Percentiles rank a stretch among this genome's conserved stretches.
These are phyloP conservation scores for Leptocoma aspasia DNA, from an alignment of 2,113 vertebrate genomes.

Conservation along the genomic window DNA sequence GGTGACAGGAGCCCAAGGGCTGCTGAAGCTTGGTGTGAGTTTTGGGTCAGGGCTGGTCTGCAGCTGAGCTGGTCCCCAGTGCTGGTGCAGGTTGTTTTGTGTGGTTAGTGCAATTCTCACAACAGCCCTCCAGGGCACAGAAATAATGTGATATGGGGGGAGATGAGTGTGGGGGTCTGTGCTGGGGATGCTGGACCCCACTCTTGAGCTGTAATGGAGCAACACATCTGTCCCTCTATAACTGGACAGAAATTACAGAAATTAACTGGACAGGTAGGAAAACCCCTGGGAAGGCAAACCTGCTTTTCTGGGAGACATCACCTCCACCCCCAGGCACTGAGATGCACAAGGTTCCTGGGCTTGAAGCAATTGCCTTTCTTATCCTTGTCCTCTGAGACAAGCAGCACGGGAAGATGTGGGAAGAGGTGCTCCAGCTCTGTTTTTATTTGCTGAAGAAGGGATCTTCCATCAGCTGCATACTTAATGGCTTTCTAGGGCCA, in stretches of 20 bases:
- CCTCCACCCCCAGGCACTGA: background rate
- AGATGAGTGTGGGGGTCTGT: background rate
- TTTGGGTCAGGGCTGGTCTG: background rate
- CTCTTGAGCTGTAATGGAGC: background rate
- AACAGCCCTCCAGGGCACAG: background rate
- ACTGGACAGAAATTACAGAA: accelerated
- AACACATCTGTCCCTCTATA: background rate
- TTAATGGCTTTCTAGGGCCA: background rate
- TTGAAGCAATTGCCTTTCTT: background rate
- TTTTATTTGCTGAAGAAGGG: background rate
- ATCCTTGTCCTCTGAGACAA: background rate
- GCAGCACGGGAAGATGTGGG: background rate
- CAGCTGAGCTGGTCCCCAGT: background rate
- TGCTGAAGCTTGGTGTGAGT: background rate
- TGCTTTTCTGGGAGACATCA: background rate
- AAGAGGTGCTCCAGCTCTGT: background rate
- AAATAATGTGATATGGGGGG: background rate
- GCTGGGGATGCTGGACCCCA: background rate
- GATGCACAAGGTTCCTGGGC: background rate
- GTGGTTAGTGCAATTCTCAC: background rate
- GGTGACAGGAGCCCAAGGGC: background rate
- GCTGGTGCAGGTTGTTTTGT: background rate
- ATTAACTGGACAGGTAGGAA: no score
- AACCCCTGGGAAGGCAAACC: background rate
- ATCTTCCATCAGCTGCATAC: background rate